phyloP scores from a whole-genome alignment of 2,113 vertebrate genomes.

The Polyodon spathula region DNA sequence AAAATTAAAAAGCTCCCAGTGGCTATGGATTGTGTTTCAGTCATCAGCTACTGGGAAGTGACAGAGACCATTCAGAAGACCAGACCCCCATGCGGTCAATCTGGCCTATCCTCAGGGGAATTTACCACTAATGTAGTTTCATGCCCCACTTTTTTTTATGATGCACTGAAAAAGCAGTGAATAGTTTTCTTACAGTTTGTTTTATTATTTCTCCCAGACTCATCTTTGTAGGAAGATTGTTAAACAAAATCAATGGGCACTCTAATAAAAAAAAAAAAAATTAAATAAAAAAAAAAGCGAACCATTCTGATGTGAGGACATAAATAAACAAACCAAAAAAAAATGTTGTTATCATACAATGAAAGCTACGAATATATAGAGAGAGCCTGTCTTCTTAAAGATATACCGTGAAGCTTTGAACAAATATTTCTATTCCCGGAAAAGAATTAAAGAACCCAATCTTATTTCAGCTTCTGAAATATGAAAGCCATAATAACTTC shows the following conservation, averaged over 20 bases:
- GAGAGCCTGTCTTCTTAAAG: slow-evolving; percentile 38
- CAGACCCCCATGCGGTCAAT: slow-evolving; percentile 39
- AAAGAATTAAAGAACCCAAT: slow-evolving; percentile 67
- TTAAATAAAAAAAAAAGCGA: slow-evolving; percentile 20
- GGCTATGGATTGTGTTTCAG: slow-evolving; percentile 59
- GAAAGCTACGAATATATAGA: slow-evolving; percentile 36
- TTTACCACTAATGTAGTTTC: slow-evolving; percentile 50
- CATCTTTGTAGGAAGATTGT: slow-evolving; percentile 28
- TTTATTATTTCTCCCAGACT: slow-evolving; percentile 47
- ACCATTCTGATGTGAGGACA: neutral
- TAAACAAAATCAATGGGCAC: slow-evolving; percentile 37
- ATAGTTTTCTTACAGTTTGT: slow-evolving; percentile 43
- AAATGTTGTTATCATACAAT: slow-evolving; percentile 39
- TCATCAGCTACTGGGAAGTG: slow-evolving; percentile 53
- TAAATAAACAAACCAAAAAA: slow-evolving; percentile 4
- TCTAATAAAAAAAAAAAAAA: slow-evolving; percentile 29
- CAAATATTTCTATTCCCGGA: slow-evolving; percentile 59
- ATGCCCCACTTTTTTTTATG: slow-evolving; percentile 61
- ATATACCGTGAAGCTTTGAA: slow-evolving; percentile 50
- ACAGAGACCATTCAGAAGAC: slow-evolving; percentile 57
- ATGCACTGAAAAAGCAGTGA: slow-evolving; percentile 43
- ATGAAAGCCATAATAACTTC: slow-evolving; percentile 70
- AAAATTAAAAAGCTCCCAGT: slow-evolving; percentile 72
- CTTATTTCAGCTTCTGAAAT: slow-evolving; percentile 73
- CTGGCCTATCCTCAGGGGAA: slow-evolving; percentile 42